Percentiles rank a stretch among this genome's conserved stretches.
Conservation (phyloP, 2,888 invertebrate genomes). For the Ophion ellenae region DNA sequence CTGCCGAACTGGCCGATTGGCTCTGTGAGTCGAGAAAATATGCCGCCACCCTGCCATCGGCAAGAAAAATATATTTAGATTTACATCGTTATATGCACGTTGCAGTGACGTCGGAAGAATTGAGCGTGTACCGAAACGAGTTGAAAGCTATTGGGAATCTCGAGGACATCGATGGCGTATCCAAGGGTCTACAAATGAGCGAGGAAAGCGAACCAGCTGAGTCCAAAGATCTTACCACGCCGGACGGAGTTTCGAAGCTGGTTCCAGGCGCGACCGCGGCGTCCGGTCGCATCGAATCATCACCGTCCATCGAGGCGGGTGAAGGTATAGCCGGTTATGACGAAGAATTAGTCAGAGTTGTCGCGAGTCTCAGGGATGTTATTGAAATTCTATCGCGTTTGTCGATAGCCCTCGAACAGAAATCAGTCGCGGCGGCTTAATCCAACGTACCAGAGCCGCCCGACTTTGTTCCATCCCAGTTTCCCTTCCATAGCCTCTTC, state of each 20-base stretch:
- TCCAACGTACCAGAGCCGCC: too few relatives aligned
- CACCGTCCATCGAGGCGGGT: too few relatives aligned
- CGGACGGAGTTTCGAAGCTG: too few relatives aligned
- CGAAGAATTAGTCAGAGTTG: too few relatives aligned
- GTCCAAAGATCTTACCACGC: neutral
- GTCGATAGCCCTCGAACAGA: too few relatives aligned
- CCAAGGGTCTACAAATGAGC: neutral
- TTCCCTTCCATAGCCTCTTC: too few relatives aligned
- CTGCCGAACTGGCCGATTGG: conserved; percentile 74
- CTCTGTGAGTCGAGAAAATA: conserved; percentile 76
- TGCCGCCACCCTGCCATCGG: neutral
- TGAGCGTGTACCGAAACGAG: neutral
- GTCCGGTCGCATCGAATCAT: neutral
- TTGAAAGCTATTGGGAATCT: conserved; percentile 18
- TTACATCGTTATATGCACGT: neutral
- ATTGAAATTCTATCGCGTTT: too few relatives aligned
- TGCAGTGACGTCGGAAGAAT: conserved; percentile 48
- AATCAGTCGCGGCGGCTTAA: too few relatives aligned
- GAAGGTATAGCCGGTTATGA: too few relatives aligned
- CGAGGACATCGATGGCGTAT: neutral
- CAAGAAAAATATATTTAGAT: neutral
- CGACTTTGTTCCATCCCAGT: too few relatives aligned
- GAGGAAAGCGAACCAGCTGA: neutral
- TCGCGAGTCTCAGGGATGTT: too few relatives aligned
- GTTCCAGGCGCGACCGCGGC: too few relatives aligned